Percentiles rank a stretch among this genome's conserved stretches.
These are phyloP conservation scores for Arctocebus calabarensis DNA, from an alignment of 2,797 vertebrate genomes.

Conservation along the genomic window DNA sequence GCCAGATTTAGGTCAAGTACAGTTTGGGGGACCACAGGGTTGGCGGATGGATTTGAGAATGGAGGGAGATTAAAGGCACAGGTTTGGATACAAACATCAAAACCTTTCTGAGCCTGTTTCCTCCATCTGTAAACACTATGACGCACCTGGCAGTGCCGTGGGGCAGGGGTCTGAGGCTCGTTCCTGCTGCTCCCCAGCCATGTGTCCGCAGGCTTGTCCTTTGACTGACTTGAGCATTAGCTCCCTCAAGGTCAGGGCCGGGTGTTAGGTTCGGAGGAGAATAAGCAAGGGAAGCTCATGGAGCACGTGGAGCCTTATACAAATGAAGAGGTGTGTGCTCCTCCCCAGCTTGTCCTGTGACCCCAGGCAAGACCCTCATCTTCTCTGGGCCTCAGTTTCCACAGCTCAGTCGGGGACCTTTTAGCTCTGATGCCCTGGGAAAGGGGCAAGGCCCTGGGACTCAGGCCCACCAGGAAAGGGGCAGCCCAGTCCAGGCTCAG, in stretches of 20 bases:
- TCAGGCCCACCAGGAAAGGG: not conserved
- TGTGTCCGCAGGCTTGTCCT: not conserved
- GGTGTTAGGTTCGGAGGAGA: not conserved
- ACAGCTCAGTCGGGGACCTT: not conserved
- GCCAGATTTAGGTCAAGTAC: accelerated
- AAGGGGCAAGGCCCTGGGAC: not conserved
- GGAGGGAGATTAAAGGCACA: not conserved
- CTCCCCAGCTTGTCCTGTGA: accelerated
- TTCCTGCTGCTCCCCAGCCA: not conserved
- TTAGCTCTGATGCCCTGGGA: not conserved
- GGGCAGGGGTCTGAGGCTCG: too few relatives aligned
- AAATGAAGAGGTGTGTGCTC: accelerated
- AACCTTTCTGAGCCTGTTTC: not conserved
- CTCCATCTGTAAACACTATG: accelerated
- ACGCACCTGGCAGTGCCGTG: accelerated
- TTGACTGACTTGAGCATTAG: accelerated
- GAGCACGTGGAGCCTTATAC: accelerated
- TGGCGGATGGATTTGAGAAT: too few relatives aligned
- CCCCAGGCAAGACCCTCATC: not conserved
- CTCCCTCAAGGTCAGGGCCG: not conserved
- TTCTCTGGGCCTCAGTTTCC: not conserved
- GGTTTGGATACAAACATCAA: not conserved
- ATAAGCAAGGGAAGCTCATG: not conserved
- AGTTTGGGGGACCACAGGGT: accelerated
- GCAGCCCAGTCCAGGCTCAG: not conserved